Conservation (phyloP, 2,113 vertebrate species). For the Myotis davidii region DNA sequence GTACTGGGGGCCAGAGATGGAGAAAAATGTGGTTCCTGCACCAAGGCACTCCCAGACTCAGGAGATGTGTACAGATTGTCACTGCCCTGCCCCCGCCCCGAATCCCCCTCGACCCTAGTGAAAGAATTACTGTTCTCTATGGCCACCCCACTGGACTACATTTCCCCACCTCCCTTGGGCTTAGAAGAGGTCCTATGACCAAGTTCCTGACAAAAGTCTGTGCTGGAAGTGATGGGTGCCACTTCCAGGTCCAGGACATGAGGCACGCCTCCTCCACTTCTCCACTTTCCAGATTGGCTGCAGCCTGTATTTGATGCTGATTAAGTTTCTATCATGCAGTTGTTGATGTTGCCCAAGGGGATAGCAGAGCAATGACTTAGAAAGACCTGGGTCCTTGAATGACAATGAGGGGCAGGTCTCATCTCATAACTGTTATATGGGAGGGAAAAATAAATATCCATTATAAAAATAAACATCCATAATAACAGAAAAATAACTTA, state of each 20-base stretch:
- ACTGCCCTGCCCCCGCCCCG: no score
- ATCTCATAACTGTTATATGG: background rate
- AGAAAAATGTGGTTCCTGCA: background rate
- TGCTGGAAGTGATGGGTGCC: background rate
- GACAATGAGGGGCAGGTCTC: background rate
- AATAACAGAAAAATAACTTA: background rate
- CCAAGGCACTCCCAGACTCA: background rate
- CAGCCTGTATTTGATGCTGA: background rate
- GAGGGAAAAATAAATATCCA: background rate
- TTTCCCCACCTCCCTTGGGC: background rate
- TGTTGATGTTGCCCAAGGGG: background rate
- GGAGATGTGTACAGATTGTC: background rate
- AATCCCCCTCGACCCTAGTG: background rate
- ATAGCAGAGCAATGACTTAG: background rate
- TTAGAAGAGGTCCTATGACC: background rate
- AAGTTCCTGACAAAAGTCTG: background rate
- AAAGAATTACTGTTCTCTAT: background rate
- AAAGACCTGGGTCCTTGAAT: background rate
- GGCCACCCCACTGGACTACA: background rate
- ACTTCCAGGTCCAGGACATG: background rate
- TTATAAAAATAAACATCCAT: background rate
- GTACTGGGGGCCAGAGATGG: background rate
- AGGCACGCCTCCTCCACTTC: background rate
- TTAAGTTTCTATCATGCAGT: background rate
- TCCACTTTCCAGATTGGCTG: background rate